phyloP scores from a whole-genome alignment of 2,888 invertebrate species.

The Mythimna ferrago region DNA sequence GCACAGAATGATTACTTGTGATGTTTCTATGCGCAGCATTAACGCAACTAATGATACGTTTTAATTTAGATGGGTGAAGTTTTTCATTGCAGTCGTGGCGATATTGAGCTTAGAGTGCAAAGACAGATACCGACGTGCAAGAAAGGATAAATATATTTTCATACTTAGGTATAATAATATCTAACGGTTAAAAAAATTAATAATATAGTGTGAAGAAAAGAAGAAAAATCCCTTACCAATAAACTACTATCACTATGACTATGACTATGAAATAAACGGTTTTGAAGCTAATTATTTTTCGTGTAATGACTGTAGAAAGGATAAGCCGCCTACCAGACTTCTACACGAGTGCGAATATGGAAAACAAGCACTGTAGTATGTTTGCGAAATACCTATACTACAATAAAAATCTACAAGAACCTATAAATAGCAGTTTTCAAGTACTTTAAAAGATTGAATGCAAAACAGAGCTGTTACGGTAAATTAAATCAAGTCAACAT shows the following conservation, averaged over 20 bases:
- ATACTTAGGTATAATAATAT: neutral
- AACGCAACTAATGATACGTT: neutral
- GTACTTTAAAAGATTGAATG: neutral
- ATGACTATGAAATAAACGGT: too few species aligned
- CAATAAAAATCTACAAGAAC: neutral
- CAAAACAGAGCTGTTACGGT: neutral
- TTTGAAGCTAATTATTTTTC: too few species aligned
- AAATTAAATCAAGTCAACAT: neutral
- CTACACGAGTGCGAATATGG: too few species aligned
- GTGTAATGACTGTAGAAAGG: neutral
- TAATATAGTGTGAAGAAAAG: too few species aligned
- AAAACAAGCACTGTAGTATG: neutral
- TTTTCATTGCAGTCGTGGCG: neutral
- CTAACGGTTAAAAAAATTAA: too few species aligned
- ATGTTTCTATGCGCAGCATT: slow-evolving; percentile 11
- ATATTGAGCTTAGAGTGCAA: neutral
- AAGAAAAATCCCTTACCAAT: too few species aligned
- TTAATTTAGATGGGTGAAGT: neutral
- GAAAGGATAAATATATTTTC: neutral
- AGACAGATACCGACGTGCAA: neutral
- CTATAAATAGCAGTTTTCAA: neutral
- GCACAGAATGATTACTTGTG: slow-evolving; percentile 1
- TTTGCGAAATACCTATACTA: neutral
- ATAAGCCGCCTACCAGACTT: neutral
- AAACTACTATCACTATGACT: too few species aligned